A percentile compares a stretch with the other conserved stretches of the same genome.
Evolutionary conservation across 2,113 vertebrate species (phyloP).

Genomic region (Setophaga coronata): DNA sequence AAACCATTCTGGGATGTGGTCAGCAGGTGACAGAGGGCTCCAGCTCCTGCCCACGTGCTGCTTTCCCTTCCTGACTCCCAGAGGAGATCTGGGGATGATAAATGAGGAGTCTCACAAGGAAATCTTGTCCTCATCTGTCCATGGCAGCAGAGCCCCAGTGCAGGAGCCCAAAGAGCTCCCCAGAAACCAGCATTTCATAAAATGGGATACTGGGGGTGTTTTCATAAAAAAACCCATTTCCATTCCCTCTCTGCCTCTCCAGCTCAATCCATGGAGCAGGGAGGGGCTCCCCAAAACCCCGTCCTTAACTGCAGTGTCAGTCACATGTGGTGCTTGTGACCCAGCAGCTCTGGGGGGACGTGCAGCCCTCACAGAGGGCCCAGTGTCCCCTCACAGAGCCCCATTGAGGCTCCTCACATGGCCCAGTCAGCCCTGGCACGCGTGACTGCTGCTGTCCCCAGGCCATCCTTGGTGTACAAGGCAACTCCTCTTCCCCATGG

Average conservation of each 20-base stretch:
- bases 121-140: background rate
- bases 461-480: background rate
- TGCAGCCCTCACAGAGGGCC: constrained; percentile 37
- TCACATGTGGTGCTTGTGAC: constrained; percentile 68
- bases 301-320: background rate
- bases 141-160: background rate
- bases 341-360: background rate
- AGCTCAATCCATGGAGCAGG: background rate
- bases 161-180: background rate
- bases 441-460: background rate
- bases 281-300: background rate
- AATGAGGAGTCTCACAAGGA: background rate
- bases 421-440: constrained; percentile 2
- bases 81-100: background rate
- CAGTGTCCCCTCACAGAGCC: constrained; percentile 54
- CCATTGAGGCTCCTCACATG: constrained; percentile 62
- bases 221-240: background rate
- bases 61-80: background rate
- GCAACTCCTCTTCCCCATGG: background rate
- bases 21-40: background rate
- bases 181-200: background rate
- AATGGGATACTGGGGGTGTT: accelerated
- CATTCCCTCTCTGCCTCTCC: background rate
- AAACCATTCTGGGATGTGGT: accelerated
- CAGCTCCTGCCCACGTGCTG: accelerated